Evolutionary conservation across 2,113 vertebrate genomes (phyloP), one percentile per base, ranked within the genome.

Genomic region (Ophthalmotilapia sp.): DNA sequence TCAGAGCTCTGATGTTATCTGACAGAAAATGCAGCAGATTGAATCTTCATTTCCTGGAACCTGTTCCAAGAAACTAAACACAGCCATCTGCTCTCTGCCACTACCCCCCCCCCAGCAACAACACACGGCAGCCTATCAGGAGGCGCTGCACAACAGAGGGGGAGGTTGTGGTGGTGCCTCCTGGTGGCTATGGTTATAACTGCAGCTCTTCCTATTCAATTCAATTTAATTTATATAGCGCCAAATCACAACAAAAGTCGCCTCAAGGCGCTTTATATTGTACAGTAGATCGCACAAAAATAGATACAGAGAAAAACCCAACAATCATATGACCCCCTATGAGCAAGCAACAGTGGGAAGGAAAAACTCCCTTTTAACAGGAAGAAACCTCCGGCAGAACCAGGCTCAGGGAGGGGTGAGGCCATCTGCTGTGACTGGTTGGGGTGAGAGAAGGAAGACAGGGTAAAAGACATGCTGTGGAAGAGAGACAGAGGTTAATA

Each of bases 21-120:
- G 79, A 58, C 42, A 26, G 45, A 54, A 77, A 83, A 73, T 23
- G 83, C 60, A 8, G 65, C 83, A 88, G 83, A 82, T 68, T 83
- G 33, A 88, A 80, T 86, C 68, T 91, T 89, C 53, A 87, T 80
- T 87, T 90, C 80, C 75, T 88, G 14, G 80, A 83, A 88, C 82
- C 62, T 17, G 38, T 56, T 77, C 86, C 82, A 83, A 83, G 33
- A 73, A 84, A 49, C 62, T 68, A 26, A 68, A 83, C 62, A 53
- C 80, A 73, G 75, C 82, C 89, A 82, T 90, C 89, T 92, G 87
- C 45, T 89, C 42, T 47, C 42, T 53, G 51, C 56, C 49, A 54
- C 65, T 53, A 86, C 73, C 73, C 47, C 86, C n/a, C 89, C 89
- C 86, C 89, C 86, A 26, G 86, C 89, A 91, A 91, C 85, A 90